Evolutionary conservation across 1,140 invertebrate species (phyloP), one percentile per base, ranked within the genome.

Genomic region (Drosophila repleta): DNA sequence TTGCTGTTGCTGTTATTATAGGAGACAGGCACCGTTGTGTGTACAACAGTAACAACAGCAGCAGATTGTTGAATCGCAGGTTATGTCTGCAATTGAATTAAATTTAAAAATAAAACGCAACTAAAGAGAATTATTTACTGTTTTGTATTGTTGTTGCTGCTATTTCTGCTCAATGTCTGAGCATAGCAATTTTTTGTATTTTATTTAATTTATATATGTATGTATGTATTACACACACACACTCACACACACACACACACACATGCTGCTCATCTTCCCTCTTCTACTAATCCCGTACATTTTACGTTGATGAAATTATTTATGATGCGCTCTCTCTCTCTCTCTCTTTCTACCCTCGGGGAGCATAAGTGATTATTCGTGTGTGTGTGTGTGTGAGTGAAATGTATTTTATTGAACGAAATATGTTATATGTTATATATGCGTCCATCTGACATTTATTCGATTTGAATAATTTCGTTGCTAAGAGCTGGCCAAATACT

Each of bases 21-120:
- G 82, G 82, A 74, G 82, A 73, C 82, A 81, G 82, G 82, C 82
- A 85, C 82, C 65, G 79, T 64, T 82, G 41, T 45, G 43, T 60
- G 74, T 58, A 64, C 69, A 85, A 76, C 74, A 73, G 70, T 62
- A 75, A 67, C 62, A 65, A 53, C 18, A 67, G 20, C 69, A 35
- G 32, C 32, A 35, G 32, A 43, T 21, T n/a, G n/a, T n/a, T n/a
- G n/a, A 57, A 56, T 18, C 17, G 45, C 52, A 35, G 17, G 69
- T 65, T 83, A 58, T 72, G 72, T 84, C 64, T 71, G 82, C 82
- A 87, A 85, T 85, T 85, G 82, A 85, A 85, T 85, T 87, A 85
- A 84, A 84, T 83, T 84, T 57, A 64, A 72, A 67, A 68, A 58
- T 55, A 73, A 66, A 82, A 66, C 35, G 52, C 60, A 73, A 73